These are phyloP conservation scores for Xylocopa sonorina DNA, from an alignment of 1,140 invertebrate genomes.

Conservation along the genomic window DNA sequence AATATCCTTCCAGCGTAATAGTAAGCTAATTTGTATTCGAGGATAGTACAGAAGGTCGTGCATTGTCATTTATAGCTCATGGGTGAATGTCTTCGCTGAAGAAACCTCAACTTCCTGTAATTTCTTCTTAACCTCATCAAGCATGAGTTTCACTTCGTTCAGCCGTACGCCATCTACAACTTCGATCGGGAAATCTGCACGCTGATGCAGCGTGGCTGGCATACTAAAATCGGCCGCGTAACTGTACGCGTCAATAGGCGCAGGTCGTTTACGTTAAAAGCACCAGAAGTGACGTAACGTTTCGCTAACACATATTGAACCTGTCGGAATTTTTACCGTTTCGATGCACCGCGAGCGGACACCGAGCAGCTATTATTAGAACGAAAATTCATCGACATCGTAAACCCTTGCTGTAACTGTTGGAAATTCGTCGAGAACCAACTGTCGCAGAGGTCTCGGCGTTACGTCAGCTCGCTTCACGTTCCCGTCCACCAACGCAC, in stretches of 20 bases:
- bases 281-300: slow-evolving; percentile 10
- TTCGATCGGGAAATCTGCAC: slow-evolving; percentile 15
- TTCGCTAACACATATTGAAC: background rate
- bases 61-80: background rate
- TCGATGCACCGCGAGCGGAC: background rate
- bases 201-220: background rate
- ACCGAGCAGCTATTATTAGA: background rate
- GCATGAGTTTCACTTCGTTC: background rate
- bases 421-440: background rate
- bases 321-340: background rate
- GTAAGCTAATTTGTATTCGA: background rate
- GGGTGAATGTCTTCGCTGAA: background rate
- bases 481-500: slow-evolving; percentile 42
- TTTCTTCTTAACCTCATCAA: background rate
- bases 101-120: background rate
- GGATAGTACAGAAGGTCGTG: background rate
- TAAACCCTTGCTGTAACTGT: background rate
- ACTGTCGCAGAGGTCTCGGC: background rate
- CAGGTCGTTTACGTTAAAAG: slow-evolving; percentile 7
- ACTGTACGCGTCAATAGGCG: background rate
- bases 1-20: background rate
- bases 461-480: slow-evolving; percentile 26
- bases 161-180: background rate
- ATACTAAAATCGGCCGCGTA: slow-evolving; percentile 16
- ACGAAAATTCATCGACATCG: background rate